phyloP scores from a whole-genome alignment of 2,113 vertebrate genomes.

The Benitochromis conjunctus region DNA sequence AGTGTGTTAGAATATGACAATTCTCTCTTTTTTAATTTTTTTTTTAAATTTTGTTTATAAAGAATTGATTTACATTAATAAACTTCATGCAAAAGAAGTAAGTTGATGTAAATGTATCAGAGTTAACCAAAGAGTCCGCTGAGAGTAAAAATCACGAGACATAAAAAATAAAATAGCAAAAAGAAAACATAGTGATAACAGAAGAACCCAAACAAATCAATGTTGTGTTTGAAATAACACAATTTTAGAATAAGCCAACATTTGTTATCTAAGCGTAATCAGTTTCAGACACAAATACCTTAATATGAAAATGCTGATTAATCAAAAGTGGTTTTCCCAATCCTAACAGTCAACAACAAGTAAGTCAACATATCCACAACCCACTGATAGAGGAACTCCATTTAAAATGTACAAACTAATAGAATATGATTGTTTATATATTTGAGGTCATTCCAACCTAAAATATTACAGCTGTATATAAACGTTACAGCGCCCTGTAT shows the following conservation, averaged over 20 bases:
- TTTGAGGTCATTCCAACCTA: not conserved
- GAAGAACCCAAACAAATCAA: not conserved
- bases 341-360: not conserved
- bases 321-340: not conserved
- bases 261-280: not conserved
- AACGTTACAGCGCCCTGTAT: not conserved
- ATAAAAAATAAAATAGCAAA: not conserved
- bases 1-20: not conserved
- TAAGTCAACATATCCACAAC: not conserved
- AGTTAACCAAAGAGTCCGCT: not conserved
- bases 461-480: not conserved
- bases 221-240: not conserved
- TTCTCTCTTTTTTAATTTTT: not conserved
- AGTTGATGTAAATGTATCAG: not conserved
- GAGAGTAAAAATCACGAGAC: not conserved
- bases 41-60: not conserved
- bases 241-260: not conserved
- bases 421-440: not conserved
- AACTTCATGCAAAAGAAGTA: not conserved
- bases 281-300: not conserved
- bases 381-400: not conserved
- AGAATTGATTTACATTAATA: not conserved
- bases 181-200: not conserved
- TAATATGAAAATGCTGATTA: not conserved
- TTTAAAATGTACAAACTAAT: not conserved